phyloP scores from a whole-genome alignment of 2,113 vertebrate species.

The Pelusios castaneus region DNA sequence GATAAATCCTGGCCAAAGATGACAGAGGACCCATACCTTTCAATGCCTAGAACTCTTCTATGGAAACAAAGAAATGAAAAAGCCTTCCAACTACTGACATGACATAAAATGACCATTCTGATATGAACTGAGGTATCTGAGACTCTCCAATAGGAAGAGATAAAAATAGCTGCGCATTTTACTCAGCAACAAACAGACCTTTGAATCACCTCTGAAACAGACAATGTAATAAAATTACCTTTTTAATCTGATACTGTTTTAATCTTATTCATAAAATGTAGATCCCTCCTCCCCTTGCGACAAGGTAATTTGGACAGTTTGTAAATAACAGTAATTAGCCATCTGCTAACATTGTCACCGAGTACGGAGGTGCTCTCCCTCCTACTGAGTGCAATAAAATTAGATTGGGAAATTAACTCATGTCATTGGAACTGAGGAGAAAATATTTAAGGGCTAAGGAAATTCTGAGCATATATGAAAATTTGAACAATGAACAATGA shows the following conservation, averaged over 20 bases:
- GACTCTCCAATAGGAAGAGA: neutral
- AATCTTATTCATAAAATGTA: conserved; percentile 14
- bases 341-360: conserved; percentile 25
- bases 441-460: neutral
- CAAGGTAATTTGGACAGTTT: conserved; percentile 45
- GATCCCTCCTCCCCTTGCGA: neutral
- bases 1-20: neutral
- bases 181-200: neutral
- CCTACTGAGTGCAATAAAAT: neutral
- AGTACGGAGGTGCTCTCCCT: neutral
- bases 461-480: neutral
- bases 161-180: neutral
- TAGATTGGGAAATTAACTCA: neutral
- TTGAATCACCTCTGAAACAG: neutral
- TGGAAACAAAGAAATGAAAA: neutral
- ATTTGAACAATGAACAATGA: neutral
- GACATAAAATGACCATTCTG: neutral
- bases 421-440: neutral
- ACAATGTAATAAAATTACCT: neutral
- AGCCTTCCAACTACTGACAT: neutral
- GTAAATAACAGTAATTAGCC: conserved; percentile 54
- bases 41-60: neutral
- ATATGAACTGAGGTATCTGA: neutral
- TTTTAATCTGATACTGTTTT: neutral
- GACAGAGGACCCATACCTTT: neutral